Evolutionary conservation across 1,140 invertebrate genomes (phyloP), one percentile per base, ranked within the genome.

Genomic region (Pseudoatta argentina): DNA sequence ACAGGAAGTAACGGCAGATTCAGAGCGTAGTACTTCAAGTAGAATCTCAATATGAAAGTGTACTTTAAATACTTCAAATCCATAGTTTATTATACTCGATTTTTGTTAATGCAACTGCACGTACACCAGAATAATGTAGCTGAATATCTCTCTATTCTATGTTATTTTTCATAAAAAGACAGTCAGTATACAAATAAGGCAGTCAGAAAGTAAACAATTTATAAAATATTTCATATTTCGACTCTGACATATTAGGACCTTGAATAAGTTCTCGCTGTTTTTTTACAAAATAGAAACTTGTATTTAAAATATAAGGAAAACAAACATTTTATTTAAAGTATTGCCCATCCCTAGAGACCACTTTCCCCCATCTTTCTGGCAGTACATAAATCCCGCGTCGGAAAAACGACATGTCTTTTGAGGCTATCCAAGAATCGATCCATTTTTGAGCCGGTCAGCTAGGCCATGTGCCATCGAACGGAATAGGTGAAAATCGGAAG

Each of bases 11-110:
- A 39, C 30, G 53, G 55, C 34, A 59, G 30, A 59, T 61, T 59
- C 21, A 48, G 3, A 27, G 44, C 48, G 69, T 53, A 27, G 2
- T 27, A n/a, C 14, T 39, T 39, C 34, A 24, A 18, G 21, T 61
- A 6, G 8, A 39, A 24, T 44, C 53, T 39, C 14, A n/a, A 76
- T 21, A 7, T 18, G 10, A 16, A 18, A 61, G 55, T 44, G 21
- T 14, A 24, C 16, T 12, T 76, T 16, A 61, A 76, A 59, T 75
- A 24, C 4, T 12, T 76, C 16, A 61, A 76, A 59, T 75, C 30
- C n/a, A 39, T 57, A 39, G 10, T 2, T 21, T 21, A 21, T 21
- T 2, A 4, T 8, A 14, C n/a, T 21, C 30, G 18, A 59, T 57
- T 75, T 57, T 57, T 10, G 39, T 44, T 67, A 67, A 67, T 39